Conservation (phyloP, 2,888 invertebrate species). For the Leptopilina drosophilae region DNA sequence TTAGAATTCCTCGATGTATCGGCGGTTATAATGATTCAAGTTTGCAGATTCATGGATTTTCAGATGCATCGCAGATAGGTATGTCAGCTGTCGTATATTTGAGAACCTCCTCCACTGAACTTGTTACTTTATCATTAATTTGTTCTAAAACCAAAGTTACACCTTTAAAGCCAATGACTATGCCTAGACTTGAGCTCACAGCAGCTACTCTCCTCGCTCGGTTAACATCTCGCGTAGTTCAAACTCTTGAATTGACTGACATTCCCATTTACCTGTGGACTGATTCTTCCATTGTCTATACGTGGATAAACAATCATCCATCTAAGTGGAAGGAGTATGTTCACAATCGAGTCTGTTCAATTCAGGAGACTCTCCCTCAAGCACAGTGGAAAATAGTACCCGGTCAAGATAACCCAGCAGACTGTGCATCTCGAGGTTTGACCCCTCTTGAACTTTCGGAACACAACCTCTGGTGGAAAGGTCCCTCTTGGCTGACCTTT, state of each 20-base stretch:
- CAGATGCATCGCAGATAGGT: too few relatives aligned
- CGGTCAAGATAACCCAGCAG: neutral
- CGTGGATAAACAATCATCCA: too few relatives aligned
- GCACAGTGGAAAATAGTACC: neutral
- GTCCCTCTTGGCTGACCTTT: neutral
- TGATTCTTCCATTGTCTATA: too few relatives aligned
- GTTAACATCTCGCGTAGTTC: neutral
- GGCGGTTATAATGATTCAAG: neutral
- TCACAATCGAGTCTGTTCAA: neutral
- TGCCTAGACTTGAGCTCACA: neutral
- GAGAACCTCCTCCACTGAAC: neutral
- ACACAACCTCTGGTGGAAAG: neutral
- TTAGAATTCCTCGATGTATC: neutral
- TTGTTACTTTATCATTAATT: neutral
- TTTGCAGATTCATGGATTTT: too few relatives aligned
- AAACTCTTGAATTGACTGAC: neutral
- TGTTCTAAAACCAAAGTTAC: neutral
- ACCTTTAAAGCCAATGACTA: neutral
- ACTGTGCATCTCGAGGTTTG: neutral
- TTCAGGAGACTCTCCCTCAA: neutral
- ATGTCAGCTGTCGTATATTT: too few relatives aligned
- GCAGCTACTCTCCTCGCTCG: neutral
- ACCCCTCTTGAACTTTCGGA: neutral
- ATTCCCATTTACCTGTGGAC: neutral
- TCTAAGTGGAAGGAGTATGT: too few relatives aligned